These are phyloP conservation scores for Himalopsyche anomala DNA, from an alignment of 2,888 invertebrate species.

Conservation along the genomic window DNA sequence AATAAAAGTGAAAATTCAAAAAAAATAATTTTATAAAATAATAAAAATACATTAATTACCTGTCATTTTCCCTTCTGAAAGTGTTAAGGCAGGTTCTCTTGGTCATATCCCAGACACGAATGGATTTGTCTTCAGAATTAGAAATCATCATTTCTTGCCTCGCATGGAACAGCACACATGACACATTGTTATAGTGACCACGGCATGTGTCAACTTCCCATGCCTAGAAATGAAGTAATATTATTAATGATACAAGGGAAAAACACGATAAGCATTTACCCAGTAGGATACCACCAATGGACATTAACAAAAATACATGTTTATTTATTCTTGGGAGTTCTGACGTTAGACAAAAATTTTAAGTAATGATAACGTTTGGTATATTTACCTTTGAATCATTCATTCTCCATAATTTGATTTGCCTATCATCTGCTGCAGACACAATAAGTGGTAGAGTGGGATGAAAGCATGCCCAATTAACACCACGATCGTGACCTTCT, in stretches of 20 bases:
- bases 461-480: slow-evolving; percentile 99
- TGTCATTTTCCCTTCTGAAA: slow-evolving; percentile 95
- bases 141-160: slow-evolving; percentile 96
- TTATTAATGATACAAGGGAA: too few relatives aligned
- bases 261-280: too few relatives aligned
- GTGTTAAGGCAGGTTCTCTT: slow-evolving; percentile 94
- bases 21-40: neutral
- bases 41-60: slow-evolving; percentile 67
- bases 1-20: neutral
- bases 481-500: slow-evolving; percentile 97
- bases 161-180: slow-evolving; percentile 97
- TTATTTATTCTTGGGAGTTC: neutral
- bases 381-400: slow-evolving; percentile 89
- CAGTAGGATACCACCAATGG: too few relatives aligned
- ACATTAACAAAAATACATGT: neutral
- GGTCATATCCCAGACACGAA: slow-evolving; percentile 99
- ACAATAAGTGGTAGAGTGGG: slow-evolving; percentile 95
- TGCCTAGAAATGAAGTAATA: slow-evolving; percentile 76
- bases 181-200: slow-evolving; percentile 99
- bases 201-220: slow-evolving; percentile 99
- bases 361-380: neutral
- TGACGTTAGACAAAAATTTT: neutral
- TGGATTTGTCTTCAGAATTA: slow-evolving; percentile 98
- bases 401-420: slow-evolving; percentile 99
- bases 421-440: slow-evolving; percentile 98